Evolutionary conservation across 2,797 vertebrate genomes (phyloP).

Genomic region (Chaenodraco wilsoni): DNA sequence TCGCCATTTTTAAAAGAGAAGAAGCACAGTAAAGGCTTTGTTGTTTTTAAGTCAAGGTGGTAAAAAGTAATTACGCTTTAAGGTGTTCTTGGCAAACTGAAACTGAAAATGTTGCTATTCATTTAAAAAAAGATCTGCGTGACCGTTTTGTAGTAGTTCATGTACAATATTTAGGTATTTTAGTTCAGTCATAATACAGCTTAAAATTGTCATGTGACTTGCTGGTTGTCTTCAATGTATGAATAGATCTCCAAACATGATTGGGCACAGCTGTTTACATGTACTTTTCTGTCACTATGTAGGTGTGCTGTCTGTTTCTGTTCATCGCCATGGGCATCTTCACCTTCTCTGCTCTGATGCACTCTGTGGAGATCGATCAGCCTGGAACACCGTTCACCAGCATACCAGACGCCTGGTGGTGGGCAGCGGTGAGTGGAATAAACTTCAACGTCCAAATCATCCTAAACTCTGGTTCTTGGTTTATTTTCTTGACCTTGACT

Average conservation of each 20-base stretch:
- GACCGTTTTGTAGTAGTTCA: not conserved
- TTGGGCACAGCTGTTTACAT: not conserved
- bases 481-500: not conserved
- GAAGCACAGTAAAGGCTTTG: not conserved
- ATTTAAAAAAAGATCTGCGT: not conserved
- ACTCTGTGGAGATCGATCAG: slow-evolving; percentile 90
- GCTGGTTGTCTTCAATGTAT: not conserved
- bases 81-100: not conserved
- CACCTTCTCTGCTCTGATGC: slow-evolving; percentile 93
- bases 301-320: slow-evolving; percentile 92
- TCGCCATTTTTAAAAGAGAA: not conserved
- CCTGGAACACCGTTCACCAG: slow-evolving; percentile 91
- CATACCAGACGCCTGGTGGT: slow-evolving; percentile 93
- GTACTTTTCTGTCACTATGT: not conserved
- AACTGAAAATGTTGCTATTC: not conserved
- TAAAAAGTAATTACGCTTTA: not conserved
- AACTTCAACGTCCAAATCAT: not conserved
- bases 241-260: not conserved
- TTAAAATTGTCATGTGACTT: not conserved
- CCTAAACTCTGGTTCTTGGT: not conserved
- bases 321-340: slow-evolving; percentile 95
- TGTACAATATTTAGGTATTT: not conserved
- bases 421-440: slow-evolving; percentile 89
- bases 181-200: not conserved
- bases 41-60: not conserved